Evolutionary conservation across 1,140 invertebrate species (phyloP).

Genomic region (Scaptomyza graminum): DNA sequence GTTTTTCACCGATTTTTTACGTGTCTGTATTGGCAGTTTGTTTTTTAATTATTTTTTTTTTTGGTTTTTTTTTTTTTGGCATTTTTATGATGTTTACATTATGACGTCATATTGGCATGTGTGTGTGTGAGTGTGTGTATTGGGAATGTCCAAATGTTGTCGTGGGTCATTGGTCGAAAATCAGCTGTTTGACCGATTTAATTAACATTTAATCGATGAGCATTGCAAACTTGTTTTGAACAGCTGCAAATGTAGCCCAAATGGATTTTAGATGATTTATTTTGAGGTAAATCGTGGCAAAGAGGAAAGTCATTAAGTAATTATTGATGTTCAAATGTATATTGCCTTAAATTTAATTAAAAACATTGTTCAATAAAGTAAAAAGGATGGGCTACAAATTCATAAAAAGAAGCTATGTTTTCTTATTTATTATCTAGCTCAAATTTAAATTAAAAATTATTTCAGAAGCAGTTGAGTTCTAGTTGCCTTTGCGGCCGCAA

Average conservation of each 20-base stretch:
- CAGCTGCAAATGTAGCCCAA: slow-evolving; percentile 5
- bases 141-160: slow-evolving; percentile 45
- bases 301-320: too few species aligned
- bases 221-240: slow-evolving; percentile 33
- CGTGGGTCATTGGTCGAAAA: slow-evolving; percentile 55
- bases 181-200: slow-evolving; percentile 69
- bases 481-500: neutral
- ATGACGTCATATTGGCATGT: slow-evolving; percentile 63
- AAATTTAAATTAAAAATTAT: slow-evolving; percentile 24
- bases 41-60: slow-evolving; percentile 47
- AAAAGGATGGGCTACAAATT: too few species aligned
- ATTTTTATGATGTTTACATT: slow-evolving; percentile 81
- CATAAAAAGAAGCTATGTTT: too few species aligned
- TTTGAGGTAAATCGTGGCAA: neutral
- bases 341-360: too few species aligned
- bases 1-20: slow-evolving; percentile 30
- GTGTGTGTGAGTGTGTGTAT: slow-evolving; percentile 5
- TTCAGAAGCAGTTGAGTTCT: slow-evolving; percentile 16
- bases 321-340: too few species aligned
- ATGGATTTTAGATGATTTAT: slow-evolving; percentile 5
- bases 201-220: slow-evolving; percentile 66
- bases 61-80: slow-evolving; percentile 64
- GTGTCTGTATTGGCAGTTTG: neutral
- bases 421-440: neutral
- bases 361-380: too few species aligned